Evolutionary conservation across 2,797 vertebrate genomes (phyloP).

Genomic region (Cacajao melanocephalus): DNA sequence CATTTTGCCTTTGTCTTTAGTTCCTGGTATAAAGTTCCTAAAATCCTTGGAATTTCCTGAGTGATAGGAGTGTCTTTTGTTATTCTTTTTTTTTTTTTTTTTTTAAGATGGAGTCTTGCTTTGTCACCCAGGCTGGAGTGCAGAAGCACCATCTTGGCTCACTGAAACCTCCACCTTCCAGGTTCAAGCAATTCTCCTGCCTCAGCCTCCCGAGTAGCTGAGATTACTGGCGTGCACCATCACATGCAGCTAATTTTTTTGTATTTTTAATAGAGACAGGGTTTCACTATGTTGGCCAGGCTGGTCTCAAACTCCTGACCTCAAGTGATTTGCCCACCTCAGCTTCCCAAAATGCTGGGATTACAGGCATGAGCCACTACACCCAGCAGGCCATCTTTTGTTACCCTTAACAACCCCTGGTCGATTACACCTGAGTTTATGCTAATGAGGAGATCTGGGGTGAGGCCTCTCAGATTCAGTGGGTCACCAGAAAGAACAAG

Average conservation of each 20-base stretch:
- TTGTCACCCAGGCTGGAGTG: background rate
- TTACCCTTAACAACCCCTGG: background rate
- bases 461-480: too few species aligned
- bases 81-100: background rate
- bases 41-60: background rate
- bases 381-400: background rate
- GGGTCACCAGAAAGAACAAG: background rate
- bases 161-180: accelerated
- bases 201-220: background rate
- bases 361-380: background rate
- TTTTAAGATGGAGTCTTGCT: background rate
- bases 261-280: background rate
- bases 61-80: background rate
- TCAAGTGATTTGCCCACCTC: background rate
- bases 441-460: background rate
- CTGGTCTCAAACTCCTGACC: background rate
- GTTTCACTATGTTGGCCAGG: background rate
- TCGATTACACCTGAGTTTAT: background rate
- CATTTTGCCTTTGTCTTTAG: background rate
- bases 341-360: background rate
- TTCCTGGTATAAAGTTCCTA: background rate
- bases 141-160: background rate
- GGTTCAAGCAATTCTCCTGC: background rate
- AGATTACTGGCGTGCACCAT: background rate
- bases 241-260: background rate